phyloP scores from a whole-genome alignment of 2,113 vertebrate genomes.

The Ploceus nigricollis region DNA sequence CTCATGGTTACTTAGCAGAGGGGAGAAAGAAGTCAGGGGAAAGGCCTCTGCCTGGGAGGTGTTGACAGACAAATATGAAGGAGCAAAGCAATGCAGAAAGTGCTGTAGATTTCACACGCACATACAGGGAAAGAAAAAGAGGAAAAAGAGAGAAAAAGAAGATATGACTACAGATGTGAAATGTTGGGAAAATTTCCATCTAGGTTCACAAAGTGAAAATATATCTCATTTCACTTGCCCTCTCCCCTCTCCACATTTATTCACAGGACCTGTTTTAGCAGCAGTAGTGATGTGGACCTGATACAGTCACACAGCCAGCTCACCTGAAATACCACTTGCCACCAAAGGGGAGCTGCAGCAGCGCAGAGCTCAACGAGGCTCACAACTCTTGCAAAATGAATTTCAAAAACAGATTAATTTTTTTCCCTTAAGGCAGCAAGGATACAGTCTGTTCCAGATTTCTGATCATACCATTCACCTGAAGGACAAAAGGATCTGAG shows the following conservation, averaged over 20 bases:
- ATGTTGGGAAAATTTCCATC: neutral
- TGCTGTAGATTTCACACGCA: neutral
- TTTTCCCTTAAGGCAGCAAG: neutral
- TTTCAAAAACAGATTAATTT: neutral
- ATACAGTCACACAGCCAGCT: neutral
- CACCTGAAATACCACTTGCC: neutral
- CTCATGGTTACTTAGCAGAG: neutral
- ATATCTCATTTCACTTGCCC: neutral
- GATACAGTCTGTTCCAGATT: neutral
- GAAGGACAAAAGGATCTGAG: neutral
- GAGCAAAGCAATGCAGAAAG: neutral
- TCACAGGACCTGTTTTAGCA: neutral
- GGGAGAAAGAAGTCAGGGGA: neutral
- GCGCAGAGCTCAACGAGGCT: fast-evolving
- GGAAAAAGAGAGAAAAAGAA: neutral
- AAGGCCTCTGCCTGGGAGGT: neutral
- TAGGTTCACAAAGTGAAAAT: neutral
- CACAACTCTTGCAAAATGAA: neutral
- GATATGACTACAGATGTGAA: neutral
- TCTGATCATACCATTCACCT: neutral
- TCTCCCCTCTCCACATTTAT: neutral
- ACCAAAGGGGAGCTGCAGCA: neutral
- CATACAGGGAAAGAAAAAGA: neutral
- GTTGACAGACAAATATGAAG: neutral
- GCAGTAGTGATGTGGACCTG: neutral